These are phyloP conservation scores for Rhogogaster chlorosoma DNA, from an alignment of 2,888 invertebrate species.

Conservation along the genomic window DNA sequence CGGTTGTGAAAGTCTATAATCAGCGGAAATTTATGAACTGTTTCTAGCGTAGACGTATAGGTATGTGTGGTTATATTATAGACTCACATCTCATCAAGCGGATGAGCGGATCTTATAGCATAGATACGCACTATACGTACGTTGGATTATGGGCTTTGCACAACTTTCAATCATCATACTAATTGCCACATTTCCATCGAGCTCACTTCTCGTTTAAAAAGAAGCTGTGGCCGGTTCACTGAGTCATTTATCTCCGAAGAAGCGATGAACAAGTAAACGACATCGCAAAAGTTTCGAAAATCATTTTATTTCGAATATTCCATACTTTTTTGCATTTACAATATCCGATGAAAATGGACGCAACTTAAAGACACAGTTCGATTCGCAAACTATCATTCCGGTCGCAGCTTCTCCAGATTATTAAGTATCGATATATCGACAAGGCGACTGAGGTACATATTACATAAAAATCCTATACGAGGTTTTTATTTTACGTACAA, in stretches of 20 bases:
- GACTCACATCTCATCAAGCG: not conserved
- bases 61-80: not conserved
- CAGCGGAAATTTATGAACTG: constrained; percentile 2
- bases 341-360: not conserved
- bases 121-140: not conserved
- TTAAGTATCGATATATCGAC: too few relatives aligned
- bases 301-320: not conserved
- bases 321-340: not conserved
- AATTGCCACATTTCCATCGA: not conserved
- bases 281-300: not conserved
- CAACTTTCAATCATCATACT: constrained; percentile 6
- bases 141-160: not conserved
- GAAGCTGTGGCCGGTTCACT: not conserved
- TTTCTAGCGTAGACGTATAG: not conserved
- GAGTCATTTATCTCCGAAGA: not conserved
- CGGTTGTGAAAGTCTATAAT: constrained; percentile 26
- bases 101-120: not conserved
- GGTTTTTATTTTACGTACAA: too few relatives aligned
- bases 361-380: too few relatives aligned
- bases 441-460: too few relatives aligned
- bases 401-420: too few relatives aligned
- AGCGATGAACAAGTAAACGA: not conserved
- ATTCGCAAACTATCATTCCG: too few relatives aligned
- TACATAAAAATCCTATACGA: too few relatives aligned
- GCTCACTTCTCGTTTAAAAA: not conserved